phyloP scores from a whole-genome alignment of 2,113 vertebrate species.

The Opisthocomus hoazin region DNA sequence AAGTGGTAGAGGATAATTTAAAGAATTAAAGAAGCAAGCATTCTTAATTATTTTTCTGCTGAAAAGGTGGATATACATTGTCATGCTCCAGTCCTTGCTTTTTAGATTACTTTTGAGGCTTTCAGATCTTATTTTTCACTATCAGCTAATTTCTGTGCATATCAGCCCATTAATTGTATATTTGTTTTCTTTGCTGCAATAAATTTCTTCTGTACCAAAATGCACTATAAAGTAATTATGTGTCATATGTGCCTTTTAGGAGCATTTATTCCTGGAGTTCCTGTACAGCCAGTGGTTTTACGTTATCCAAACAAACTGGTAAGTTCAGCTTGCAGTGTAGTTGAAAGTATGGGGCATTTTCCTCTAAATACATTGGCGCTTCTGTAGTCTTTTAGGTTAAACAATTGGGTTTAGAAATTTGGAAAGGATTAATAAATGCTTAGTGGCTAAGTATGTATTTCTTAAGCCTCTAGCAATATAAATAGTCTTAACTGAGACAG shows the following conservation, averaged over 20 bases:
- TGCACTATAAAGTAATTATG: not conserved
- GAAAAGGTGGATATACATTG: not conserved
- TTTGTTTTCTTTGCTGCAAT: not conserved
- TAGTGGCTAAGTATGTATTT: not conserved
- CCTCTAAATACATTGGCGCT: not conserved
- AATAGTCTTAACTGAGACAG: not conserved
- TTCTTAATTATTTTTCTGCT: not conserved
- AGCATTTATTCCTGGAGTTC: conserved; percentile 94
- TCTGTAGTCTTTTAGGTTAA: not conserved
- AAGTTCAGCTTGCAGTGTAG: conserved; percentile 34
- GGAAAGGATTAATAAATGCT: not conserved
- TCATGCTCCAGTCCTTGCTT: not conserved
- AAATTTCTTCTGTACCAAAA: not conserved
- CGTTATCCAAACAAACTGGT: conserved; percentile 94
- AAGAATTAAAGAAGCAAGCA: not conserved
- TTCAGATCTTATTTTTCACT: not conserved
- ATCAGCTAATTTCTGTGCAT: not conserved
- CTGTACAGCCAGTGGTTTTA: conserved; percentile 93
- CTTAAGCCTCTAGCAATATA: not conserved
- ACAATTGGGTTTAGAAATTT: not conserved
- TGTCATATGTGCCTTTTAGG: conserved; percentile 68
- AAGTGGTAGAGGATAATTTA: not conserved
- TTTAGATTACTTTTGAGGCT: not conserved
- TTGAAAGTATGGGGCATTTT: not conserved
- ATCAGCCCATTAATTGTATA: not conserved